These are phyloP conservation scores for Tricholauxania praeusta DNA, from an alignment of 2,888 invertebrate genomes.

Conservation along the genomic window DNA sequence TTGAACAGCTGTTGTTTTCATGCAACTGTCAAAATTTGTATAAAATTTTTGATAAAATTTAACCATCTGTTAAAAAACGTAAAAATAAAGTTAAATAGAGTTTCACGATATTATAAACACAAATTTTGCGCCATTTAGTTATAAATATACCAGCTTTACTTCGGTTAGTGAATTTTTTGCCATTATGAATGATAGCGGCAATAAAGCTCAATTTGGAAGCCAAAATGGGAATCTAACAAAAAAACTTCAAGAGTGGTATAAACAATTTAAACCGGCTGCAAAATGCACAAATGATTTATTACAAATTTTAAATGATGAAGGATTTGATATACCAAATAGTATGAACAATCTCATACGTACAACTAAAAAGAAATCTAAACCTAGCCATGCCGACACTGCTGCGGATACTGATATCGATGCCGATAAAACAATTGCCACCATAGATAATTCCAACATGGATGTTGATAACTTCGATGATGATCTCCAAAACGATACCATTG, in stretches of 20 bases:
- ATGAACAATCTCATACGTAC: neutral
- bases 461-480: constrained; percentile 5
- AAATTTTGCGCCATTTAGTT: too few species aligned
- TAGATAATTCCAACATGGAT: neutral
- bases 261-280: neutral
- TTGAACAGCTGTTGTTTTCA: neutral
- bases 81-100: too few species aligned
- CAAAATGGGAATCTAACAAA: neutral
- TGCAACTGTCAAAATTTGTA: constrained; percentile 3
- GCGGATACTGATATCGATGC: neutral
- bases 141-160: too few species aligned
- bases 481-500: constrained; percentile 4
- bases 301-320: constrained; percentile 30
- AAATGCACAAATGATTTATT: constrained; percentile 16
- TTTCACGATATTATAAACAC: too few species aligned
- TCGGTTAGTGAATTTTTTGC: too few species aligned
- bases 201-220: too few species aligned
- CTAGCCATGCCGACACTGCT: too few species aligned
- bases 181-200: too few species aligned
- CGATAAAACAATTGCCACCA: neutral
- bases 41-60: neutral
- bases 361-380: too few species aligned
- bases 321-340: constrained; percentile 22
- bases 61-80: too few species aligned
- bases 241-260: constrained; percentile 24